Evolutionary conservation across 2,888 invertebrate genomes (phyloP).

Genomic region (Epinotia brunnichana): DNA sequence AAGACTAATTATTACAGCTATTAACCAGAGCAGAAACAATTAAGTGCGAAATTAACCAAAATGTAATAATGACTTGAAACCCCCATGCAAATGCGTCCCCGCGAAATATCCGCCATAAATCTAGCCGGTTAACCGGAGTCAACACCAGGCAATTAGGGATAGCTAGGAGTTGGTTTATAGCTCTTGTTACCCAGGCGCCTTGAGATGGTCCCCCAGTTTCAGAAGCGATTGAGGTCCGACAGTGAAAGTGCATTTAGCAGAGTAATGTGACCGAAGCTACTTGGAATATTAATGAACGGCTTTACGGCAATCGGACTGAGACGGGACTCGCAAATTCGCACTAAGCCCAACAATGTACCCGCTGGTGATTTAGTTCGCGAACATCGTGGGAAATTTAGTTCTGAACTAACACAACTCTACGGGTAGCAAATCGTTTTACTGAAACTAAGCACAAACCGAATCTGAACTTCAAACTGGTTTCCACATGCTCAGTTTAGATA

Average conservation of each 20-base stretch:
- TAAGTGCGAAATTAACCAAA: conserved; percentile 41
- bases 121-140: conserved; percentile 60
- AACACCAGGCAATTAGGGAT: conserved; percentile 71
- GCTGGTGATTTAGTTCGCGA: conserved; percentile 50
- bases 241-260: conserved; percentile 76
- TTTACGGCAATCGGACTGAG: conserved; percentile 57
- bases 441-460: conserved; percentile 29
- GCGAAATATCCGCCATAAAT: conserved; percentile 66
- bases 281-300: conserved; percentile 73
- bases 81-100: conserved; percentile 48
- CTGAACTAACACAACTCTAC: conserved; percentile 28
- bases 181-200: conserved; percentile 60
- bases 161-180: conserved; percentile 60
- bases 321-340: conserved; percentile 50
- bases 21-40: conserved; percentile 20
- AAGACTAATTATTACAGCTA: conserved; percentile 1
- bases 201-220: conserved; percentile 56
- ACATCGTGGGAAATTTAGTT: conserved; percentile 51
- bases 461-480: conserved; percentile 19
- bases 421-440: conserved; percentile 11
- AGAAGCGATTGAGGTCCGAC: conserved; percentile 62
- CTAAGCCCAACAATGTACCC: conserved; percentile 48
- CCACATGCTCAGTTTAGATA: conserved; percentile 15
- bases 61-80: conserved; percentile 44
- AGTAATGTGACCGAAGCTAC: conserved; percentile 60